Evolutionary conservation across 2,888 invertebrate genomes (phyloP).

Genomic region (Athalia rosae): DNA sequence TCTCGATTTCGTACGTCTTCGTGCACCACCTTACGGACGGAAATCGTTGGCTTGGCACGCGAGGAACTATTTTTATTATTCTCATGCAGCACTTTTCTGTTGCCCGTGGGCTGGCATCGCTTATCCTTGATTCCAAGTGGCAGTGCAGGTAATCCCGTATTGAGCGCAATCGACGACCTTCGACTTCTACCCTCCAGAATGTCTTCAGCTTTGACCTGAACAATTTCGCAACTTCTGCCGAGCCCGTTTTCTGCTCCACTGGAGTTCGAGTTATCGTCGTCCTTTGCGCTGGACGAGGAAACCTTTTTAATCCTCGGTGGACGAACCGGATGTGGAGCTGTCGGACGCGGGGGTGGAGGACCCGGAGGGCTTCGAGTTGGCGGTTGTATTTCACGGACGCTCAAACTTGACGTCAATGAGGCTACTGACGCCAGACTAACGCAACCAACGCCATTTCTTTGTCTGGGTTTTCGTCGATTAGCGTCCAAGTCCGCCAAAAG

Average conservation of each 20-base stretch:
- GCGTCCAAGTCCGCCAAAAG: slow-evolving; percentile 80
- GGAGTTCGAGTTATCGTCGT: slow-evolving; percentile 57
- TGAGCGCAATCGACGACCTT: slow-evolving; percentile 52
- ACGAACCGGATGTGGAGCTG: slow-evolving; percentile 76
- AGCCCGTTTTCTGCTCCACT: slow-evolving; percentile 73
- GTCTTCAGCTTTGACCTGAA: slow-evolving; percentile 67
- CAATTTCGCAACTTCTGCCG: slow-evolving; percentile 61
- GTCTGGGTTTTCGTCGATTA: slow-evolving; percentile 77
- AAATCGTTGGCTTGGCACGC: background rate
- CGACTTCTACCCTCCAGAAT: slow-evolving; percentile 64
- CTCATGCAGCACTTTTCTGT: slow-evolving; percentile 15
- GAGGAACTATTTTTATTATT: slow-evolving; percentile 8
- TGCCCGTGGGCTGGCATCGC: background rate
- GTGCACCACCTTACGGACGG: background rate
- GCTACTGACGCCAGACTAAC: slow-evolving; percentile 79
- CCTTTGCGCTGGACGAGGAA: slow-evolving; percentile 73
- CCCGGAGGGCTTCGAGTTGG: slow-evolving; percentile 66
- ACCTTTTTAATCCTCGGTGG: slow-evolving; percentile 86
- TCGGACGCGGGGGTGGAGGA: slow-evolving; percentile 54
- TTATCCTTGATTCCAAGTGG: slow-evolving; percentile 12
- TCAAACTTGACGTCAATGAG: slow-evolving; percentile 66
- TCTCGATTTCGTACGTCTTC: background rate
- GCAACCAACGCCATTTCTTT: slow-evolving; percentile 85
- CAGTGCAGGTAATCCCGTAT: slow-evolving; percentile 58
- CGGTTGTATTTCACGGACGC: slow-evolving; percentile 64